Evolutionary conservation across 2,888 invertebrate species (phyloP).

Genomic region (Crocallis elinguaria): DNA sequence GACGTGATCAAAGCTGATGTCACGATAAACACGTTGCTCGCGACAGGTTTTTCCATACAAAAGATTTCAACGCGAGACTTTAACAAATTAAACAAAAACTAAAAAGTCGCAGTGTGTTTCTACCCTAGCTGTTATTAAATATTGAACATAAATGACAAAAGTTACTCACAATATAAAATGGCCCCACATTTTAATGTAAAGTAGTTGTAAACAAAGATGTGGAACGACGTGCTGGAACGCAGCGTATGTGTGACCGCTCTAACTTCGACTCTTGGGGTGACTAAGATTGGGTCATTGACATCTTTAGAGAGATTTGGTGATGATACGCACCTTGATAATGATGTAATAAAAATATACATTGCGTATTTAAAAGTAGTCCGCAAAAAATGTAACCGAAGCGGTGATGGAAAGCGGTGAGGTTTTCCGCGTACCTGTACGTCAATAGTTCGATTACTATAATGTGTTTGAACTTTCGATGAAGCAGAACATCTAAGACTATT

Average conservation of each 20-base stretch:
- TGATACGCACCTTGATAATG: neutral
- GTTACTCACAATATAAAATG: constrained; percentile 42
- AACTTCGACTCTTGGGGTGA: constrained; percentile 9
- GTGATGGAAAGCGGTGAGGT: too few species aligned
- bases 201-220: constrained; percentile 55
- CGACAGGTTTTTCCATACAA: constrained; percentile 27
- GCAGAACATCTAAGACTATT: too few species aligned
- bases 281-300: constrained; percentile 21
- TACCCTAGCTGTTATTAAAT: constrained; percentile 19
- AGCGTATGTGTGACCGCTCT: constrained; percentile 5
- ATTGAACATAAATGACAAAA: constrained; percentile 38
- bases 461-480: too few species aligned
- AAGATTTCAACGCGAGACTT: constrained; percentile 30
- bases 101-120: neutral
- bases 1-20: too few species aligned
- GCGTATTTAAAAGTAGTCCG: neutral
- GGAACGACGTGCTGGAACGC: constrained; percentile 63
- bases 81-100: neutral
- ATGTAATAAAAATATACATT: too few species aligned
- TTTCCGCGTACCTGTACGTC: too few species aligned
- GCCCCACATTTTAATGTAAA: constrained; percentile 62
- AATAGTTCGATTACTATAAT: too few species aligned
- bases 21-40: neutral
- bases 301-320: constrained; percentile 5
- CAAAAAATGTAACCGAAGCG: neutral